A percentile compares a stretch with the other conserved stretches of the same genome.
Conservation (phyloP, 2,888 invertebrate species). For the Iphiclides podalirius region DNA sequence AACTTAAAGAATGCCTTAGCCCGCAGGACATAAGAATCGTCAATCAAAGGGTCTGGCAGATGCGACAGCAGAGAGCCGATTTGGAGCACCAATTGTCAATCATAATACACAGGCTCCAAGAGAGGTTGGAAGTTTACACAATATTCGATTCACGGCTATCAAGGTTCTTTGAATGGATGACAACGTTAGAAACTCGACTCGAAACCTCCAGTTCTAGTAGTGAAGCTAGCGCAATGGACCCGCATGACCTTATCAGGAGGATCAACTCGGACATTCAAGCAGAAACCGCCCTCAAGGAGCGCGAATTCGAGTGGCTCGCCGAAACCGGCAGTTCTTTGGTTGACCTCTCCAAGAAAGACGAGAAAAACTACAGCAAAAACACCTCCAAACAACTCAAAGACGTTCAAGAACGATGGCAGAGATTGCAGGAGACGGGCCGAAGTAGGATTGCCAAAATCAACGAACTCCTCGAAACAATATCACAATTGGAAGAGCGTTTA, state of each 20-base stretch:
- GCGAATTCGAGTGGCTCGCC: slow-evolving; percentile 88
- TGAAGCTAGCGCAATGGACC: slow-evolving; percentile 79
- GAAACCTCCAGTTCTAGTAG: slow-evolving; percentile 78
- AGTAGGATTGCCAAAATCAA: slow-evolving; percentile 85
- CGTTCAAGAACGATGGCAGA: slow-evolving; percentile 84
- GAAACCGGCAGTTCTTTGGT: slow-evolving; percentile 76
- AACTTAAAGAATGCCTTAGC: slow-evolving; percentile 91
- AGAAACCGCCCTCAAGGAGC: slow-evolving; percentile 87
- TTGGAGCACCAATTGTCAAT: slow-evolving; percentile 88
- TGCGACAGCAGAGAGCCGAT: slow-evolving; percentile 90
- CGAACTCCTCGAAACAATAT: slow-evolving; percentile 85
- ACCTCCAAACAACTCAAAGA: slow-evolving; percentile 81
- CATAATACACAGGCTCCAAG: slow-evolving; percentile 86
- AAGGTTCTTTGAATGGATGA: slow-evolving; percentile 85
- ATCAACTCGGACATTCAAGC: slow-evolving; percentile 87
- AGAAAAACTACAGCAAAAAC: slow-evolving; percentile 69
- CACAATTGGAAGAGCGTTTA: slow-evolving; percentile 85
- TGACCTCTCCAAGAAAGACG: slow-evolving; percentile 82
- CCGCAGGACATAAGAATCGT: slow-evolving; percentile 91
- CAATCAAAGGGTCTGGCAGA: slow-evolving; percentile 87
- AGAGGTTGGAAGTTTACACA: slow-evolving; percentile 84
- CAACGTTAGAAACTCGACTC: slow-evolving; percentile 83
- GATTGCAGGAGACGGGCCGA: slow-evolving; percentile 82
- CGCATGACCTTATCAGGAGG: slow-evolving; percentile 85
- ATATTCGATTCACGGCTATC: slow-evolving; percentile 85